Evolutionary conservation across 2,888 invertebrate genomes (phyloP).

Genomic region (Nemoura dubitans): DNA sequence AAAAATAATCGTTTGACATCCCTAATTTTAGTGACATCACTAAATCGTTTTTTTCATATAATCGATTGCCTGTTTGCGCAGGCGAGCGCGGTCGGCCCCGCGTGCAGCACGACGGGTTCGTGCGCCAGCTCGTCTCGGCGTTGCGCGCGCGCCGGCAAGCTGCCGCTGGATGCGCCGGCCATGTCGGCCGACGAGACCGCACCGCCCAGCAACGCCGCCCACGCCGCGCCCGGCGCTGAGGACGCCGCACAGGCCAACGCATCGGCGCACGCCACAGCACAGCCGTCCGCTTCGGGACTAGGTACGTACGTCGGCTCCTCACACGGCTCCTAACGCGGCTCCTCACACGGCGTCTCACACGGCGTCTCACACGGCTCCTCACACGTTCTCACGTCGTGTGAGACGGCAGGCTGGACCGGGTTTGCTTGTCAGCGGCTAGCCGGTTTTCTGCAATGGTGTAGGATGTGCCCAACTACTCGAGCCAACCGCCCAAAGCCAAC

Average conservation of each 20-base stretch:
- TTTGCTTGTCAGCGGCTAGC: no score
- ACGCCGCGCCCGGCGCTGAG: neutral
- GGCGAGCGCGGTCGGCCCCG: slow-evolving; percentile 64
- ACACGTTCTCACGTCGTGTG: no score
- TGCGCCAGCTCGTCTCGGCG: slow-evolving; percentile 68
- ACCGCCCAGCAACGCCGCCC: neutral
- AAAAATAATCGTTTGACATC: no score
- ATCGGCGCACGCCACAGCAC: neutral
- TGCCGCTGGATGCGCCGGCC: neutral
- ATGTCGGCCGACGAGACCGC: neutral
- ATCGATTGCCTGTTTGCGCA: slow-evolving; percentile 16
- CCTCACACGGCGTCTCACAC: no score
- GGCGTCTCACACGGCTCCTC: no score
- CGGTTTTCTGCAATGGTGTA: no score
- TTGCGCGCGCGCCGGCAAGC: slow-evolving; percentile 27
- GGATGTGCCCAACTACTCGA: no score
- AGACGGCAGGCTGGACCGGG: no score
- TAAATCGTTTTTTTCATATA: no score
- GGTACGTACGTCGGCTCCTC: neutral
- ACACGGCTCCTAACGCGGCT: neutral
- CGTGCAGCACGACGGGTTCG: slow-evolving; percentile 76
- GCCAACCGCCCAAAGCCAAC: no score
- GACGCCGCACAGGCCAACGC: neutral
- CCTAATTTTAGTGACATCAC: no score
- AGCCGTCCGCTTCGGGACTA: neutral